phyloP scores from a whole-genome alignment of 2,113 vertebrate genomes.

The Chunga burmeisteri region DNA sequence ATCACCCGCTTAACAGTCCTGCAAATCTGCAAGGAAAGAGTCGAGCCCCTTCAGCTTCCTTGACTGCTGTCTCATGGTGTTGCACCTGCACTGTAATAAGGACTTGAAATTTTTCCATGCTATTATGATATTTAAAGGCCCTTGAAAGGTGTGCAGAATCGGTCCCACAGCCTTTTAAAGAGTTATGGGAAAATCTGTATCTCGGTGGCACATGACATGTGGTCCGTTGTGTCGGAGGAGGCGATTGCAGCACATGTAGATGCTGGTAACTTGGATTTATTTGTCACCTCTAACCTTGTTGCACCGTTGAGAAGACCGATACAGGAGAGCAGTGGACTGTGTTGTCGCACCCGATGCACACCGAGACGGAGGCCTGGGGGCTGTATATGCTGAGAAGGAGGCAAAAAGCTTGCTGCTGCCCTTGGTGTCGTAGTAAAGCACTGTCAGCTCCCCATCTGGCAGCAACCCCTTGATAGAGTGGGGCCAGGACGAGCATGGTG shows the following conservation, averaged over 20 bases:
- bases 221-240: not conserved
- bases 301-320: no score
- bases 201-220: fast-evolving
- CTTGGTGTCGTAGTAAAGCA: not conserved
- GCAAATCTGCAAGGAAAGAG: not conserved
- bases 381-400: not conserved
- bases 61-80: fast-evolving
- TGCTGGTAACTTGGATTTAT: not conserved
- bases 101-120: not conserved
- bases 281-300: not conserved
- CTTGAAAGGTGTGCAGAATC: not conserved
- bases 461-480: not conserved
- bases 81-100: not conserved
- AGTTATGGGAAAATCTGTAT: not conserved
- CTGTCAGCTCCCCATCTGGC: not conserved
- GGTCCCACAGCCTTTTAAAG: not conserved
- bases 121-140: not conserved
- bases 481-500: fast-evolving
- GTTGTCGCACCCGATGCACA: not conserved
- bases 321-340: not conserved
- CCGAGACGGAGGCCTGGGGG: not conserved
- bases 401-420: not conserved
- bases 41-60: not conserved
- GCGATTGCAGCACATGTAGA: fast-evolving
- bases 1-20: not conserved